A percentile compares a stretch with the other conserved stretches of the same genome.
phyloP scores from a whole-genome alignment of 2,113 vertebrate species.

The Danionella cerebrum region DNA sequence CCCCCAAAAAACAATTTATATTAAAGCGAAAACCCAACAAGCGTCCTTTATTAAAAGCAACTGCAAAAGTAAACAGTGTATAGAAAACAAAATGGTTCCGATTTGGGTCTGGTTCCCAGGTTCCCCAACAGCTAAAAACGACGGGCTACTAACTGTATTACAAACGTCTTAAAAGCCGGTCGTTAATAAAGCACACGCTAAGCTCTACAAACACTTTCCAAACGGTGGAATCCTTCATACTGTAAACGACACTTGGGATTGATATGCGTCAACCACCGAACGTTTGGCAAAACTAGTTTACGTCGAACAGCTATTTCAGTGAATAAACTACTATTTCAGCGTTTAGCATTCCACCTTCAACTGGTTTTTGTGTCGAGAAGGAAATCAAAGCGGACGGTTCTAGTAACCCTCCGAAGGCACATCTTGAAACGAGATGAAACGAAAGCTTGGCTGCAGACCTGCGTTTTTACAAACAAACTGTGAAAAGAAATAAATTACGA shows the following conservation, averaged over 20 bases:
- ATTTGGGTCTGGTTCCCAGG: background rate
- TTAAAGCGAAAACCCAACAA: background rate
- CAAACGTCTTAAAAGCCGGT: background rate
- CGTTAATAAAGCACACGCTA: background rate
- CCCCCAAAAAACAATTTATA: conserved; percentile 10
- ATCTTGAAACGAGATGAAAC: conserved; percentile 49
- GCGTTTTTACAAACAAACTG: conserved; percentile 45
- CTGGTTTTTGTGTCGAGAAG: background rate
- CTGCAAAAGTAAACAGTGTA: background rate
- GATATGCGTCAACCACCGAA: background rate
- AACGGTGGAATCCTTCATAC: background rate
- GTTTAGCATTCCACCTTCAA: background rate
- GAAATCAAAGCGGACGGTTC: conserved; percentile 6
- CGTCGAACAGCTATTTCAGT: background rate
- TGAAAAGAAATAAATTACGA: conserved; percentile 34
- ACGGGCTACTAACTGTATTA: background rate
- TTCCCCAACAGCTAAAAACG: background rate
- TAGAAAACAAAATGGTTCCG: background rate
- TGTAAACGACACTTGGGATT: conserved; percentile 9
- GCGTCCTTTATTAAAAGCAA: background rate
- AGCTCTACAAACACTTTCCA: background rate
- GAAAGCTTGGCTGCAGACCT: conserved; percentile 48
- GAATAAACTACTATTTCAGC: background rate
- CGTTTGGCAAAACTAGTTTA: conserved; percentile 27
- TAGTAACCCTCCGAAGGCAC: conserved; percentile 60